Conservation (phyloP, 1,140 invertebrate species). For the Aradophagus sp. region DNA sequence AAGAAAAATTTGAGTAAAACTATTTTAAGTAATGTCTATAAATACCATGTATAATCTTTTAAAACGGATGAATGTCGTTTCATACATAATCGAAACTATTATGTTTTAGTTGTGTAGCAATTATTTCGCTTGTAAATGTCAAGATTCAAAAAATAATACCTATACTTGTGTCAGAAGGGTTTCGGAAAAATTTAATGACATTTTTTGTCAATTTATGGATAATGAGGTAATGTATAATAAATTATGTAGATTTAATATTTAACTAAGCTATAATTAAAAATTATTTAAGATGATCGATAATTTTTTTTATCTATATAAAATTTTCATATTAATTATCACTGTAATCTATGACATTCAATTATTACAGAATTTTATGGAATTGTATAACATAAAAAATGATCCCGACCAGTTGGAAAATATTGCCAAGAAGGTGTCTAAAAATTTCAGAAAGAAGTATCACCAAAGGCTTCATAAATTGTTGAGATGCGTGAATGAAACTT, state of each 20-base stretch:
- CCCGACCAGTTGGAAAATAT: conserved; percentile 83
- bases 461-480: conserved; percentile 58
- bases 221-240: conserved; percentile 75
- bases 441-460: conserved; percentile 70
- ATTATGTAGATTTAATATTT: neutral
- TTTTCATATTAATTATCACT: no score
- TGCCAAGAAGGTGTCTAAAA: conserved; percentile 72
- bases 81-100: no score
- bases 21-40: neutral
- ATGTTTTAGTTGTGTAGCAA: conserved; percentile 78
- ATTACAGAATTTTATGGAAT: conserved; percentile 80
- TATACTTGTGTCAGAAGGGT: conserved; percentile 84
- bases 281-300: no score
- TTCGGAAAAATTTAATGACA: conserved; percentile 75
- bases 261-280: no score
- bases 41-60: no score
- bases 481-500: conserved; percentile 7
- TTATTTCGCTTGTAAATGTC: conserved; percentile 85
- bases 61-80: no score
- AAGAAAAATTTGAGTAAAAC: no score
- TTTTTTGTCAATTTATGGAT: conserved; percentile 87
- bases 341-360: neutral
- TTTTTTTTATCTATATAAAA: no score
- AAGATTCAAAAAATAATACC: conserved; percentile 89
- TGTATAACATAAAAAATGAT: conserved; percentile 81